Conservation (phyloP, 2,888 invertebrate genomes). For the Phasia obesa region DNA sequence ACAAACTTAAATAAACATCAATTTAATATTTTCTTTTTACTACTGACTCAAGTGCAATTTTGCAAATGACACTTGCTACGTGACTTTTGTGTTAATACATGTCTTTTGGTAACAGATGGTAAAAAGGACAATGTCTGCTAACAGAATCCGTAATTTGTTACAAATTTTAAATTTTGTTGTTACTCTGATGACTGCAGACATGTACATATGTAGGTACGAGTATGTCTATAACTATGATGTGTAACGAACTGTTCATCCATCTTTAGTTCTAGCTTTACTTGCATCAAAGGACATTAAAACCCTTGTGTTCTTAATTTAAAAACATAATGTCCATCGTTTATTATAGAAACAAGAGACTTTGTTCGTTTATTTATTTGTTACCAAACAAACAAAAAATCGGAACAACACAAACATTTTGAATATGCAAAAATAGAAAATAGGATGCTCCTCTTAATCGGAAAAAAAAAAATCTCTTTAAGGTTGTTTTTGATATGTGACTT, state of each 20-base stretch:
- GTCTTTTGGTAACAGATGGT: conserved; percentile 63
- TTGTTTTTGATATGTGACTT: no score
- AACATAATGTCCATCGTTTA: conserved; percentile 45
- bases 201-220: neutral
- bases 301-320: conserved; percentile 45
- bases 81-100: conserved; percentile 65
- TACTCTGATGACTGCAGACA: neutral
- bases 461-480: no score
- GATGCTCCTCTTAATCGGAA: no score
- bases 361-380: neutral
- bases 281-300: conserved; percentile 6
- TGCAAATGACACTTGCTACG: conserved; percentile 67
- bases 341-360: conserved; percentile 25
- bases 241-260: neutral
- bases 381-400: no score
- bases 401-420: no score
- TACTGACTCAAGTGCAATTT: conserved; percentile 67
- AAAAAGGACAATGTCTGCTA: conserved; percentile 45
- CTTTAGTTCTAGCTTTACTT: neutral
- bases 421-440: no score
- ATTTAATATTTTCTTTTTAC: conserved; percentile 56
- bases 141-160: conserved; percentile 43
- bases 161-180: neutral
- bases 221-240: neutral
- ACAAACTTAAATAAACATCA: conserved; percentile 51